Evolutionary conservation across 2,797 vertebrate species (phyloP), one percentile per base, ranked within the genome.

Genomic region (Phoebastria nigripes): DNA sequence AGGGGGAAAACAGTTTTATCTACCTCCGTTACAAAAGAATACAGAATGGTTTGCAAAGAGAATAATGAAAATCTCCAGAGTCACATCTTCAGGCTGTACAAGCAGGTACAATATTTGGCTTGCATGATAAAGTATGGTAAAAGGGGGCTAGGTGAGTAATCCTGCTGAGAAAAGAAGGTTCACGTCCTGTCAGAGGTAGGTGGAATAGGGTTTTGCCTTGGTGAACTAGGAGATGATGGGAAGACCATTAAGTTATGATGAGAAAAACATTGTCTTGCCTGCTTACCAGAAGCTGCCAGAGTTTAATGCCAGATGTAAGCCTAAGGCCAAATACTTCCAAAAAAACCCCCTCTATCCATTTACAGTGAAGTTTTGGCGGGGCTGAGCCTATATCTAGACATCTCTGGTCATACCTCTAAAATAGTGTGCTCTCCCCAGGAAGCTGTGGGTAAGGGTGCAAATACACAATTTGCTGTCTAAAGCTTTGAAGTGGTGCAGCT

Each of bases 391-490:
- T 26, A 33, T 35, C 31, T 69, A 26, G 17, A 33, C 20, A 49
- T 66, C 1, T 5, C 6, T 70, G 1, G 0, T 66, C 29, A 22
- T 44, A 44, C 31, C 6, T 54, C 59, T 41, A 18, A 67, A 82
- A 67, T 1, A 29, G 5, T 11, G 25, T n/a, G 19, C 14, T 73
- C 15, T 83, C 9, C 22, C 13, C 0, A 0, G 17, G 39, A 47
- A 51, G 47, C 8, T 28, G 29, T 35, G 47, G 35, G 46, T 28
- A 78, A 59, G 16, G 52, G 37, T 33, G 12, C 11, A 59, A 47
- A 61, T 33, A 44, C 3, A 14, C 17, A 19, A 3, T 62, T 51
- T 87, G 5, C 17, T 26, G 8, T 41, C 41, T 29, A 65, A 55
- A 63, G 24, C 33, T 92, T 20, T 33, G 33, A 44, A 69, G 22